phyloP scores from a whole-genome alignment of 2,797 vertebrate species.

The Tragelaphus eurycerus region DNA sequence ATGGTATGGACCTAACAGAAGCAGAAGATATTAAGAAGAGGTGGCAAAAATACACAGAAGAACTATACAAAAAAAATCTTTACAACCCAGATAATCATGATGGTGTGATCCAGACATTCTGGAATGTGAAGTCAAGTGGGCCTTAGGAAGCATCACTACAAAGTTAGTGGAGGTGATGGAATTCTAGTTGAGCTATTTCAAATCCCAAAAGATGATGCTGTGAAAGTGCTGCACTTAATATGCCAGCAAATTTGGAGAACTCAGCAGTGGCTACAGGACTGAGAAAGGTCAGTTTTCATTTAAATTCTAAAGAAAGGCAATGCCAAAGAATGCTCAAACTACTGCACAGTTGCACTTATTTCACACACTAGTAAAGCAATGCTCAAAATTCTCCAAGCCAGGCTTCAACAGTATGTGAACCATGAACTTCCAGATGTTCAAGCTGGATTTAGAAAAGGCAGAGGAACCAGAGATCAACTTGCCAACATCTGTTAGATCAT shows the following conservation, averaged over 20 bases:
- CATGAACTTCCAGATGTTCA: neutral
- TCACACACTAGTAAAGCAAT: neutral
- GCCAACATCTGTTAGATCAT: rapidly evolving
- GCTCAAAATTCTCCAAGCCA: neutral
- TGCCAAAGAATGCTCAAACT: neutral
- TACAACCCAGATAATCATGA: neutral
- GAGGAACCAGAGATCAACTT: neutral
- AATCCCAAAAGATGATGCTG: neutral
- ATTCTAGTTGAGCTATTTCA: neutral
- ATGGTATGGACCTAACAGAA: neutral
- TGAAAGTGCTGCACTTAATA: neutral
- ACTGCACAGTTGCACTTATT: neutral
- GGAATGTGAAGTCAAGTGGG: neutral
- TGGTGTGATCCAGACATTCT: neutral
- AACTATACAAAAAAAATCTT: neutral
- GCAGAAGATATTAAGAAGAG: neutral
- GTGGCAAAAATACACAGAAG: neutral
- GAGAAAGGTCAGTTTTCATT: neutral
- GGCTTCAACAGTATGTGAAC: neutral
- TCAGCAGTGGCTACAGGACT: neutral
- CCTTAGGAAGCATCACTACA: neutral
- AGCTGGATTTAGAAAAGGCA: neutral
- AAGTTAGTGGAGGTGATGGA: neutral
- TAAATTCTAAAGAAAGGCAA: neutral
- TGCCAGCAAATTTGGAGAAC: neutral